phyloP scores from a whole-genome alignment of 2,113 vertebrate species.

The Dasypus novemcinctus region DNA sequence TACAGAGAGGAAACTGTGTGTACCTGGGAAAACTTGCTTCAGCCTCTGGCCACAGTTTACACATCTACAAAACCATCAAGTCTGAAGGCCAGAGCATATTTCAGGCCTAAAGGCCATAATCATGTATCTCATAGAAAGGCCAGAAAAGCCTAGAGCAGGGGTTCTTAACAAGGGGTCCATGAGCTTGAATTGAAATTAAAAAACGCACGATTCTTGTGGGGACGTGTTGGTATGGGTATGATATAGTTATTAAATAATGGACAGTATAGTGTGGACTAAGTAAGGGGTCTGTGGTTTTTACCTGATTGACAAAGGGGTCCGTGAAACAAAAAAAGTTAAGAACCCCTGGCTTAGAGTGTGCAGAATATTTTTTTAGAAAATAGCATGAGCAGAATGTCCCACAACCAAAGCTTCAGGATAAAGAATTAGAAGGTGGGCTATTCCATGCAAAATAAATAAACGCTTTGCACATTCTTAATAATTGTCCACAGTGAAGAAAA shows the following conservation, averaged over 20 bases:
- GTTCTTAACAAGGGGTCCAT: too few species aligned
- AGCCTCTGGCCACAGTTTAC: neutral
- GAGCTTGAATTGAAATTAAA: too few species aligned
- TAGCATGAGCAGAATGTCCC: neutral
- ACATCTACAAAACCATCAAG: neutral
- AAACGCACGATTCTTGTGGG: too few species aligned
- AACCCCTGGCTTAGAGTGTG: neutral
- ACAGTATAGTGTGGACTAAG: too few species aligned
- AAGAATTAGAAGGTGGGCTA: neutral
- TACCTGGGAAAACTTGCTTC: neutral
- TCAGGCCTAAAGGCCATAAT: neutral
- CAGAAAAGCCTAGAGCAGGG: neutral
- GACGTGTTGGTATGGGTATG: too few species aligned
- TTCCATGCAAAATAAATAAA: conserved; percentile 18
- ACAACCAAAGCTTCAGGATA: neutral
- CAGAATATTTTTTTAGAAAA: neutral
- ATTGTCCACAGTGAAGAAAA: neutral
- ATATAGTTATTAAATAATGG: too few species aligned
- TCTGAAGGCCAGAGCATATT: neutral
- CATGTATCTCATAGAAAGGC: neutral
- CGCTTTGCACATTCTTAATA: neutral
- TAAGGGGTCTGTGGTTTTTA: too few species aligned
- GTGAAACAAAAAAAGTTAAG: too few species aligned
- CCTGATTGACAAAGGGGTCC: too few species aligned
- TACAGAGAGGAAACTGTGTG: neutral